Conservation (phyloP, 1,140 invertebrate species). For the Drosophila prosaltans region DNA sequence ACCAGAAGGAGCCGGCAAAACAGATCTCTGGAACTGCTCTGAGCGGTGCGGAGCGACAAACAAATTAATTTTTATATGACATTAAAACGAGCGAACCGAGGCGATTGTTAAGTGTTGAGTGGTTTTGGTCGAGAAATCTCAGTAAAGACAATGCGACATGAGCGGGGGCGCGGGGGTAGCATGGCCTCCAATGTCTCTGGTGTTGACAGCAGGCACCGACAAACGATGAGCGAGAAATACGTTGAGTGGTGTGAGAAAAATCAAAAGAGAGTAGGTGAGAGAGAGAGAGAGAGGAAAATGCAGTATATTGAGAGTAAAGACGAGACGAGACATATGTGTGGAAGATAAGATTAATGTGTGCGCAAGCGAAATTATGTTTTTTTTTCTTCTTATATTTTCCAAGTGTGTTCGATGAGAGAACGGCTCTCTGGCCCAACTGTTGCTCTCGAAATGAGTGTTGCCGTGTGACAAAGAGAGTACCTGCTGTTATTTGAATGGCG, state of each 20-base stretch:
- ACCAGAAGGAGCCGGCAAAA: neutral
- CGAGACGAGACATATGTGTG: constrained; percentile 69
- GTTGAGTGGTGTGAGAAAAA: neutral
- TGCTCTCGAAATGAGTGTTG: constrained; percentile 72
- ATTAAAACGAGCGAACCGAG: constrained; percentile 77
- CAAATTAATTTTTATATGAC: constrained; percentile 82
- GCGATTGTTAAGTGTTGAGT: constrained; percentile 74
- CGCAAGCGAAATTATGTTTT: constrained; percentile 13
- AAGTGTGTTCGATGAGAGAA: constrained; percentile 23
- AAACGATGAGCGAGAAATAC: constrained; percentile 21
- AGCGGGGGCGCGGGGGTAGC: constrained; percentile 26
- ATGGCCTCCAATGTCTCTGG: constrained; percentile 42
- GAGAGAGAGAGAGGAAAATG: constrained; percentile 29
- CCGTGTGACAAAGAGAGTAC: constrained; percentile 62
- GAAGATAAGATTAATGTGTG: constrained; percentile 74
- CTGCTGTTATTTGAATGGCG: constrained; percentile 69
- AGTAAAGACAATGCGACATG: constrained; percentile 66
- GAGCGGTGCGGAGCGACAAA: constrained; percentile 59
- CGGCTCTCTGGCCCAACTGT: constrained; percentile 63
- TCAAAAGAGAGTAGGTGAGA: constrained; percentile 25
- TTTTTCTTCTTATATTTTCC: neutral
- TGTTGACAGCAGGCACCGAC: constrained; percentile 43
- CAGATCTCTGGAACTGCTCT: constrained; percentile 20
- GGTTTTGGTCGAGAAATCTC: constrained; percentile 69
- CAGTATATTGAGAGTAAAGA: neutral